These are phyloP conservation scores for Acromyrmex charruanus DNA, from an alignment of 1,140 invertebrate genomes.

Conservation along the genomic window DNA sequence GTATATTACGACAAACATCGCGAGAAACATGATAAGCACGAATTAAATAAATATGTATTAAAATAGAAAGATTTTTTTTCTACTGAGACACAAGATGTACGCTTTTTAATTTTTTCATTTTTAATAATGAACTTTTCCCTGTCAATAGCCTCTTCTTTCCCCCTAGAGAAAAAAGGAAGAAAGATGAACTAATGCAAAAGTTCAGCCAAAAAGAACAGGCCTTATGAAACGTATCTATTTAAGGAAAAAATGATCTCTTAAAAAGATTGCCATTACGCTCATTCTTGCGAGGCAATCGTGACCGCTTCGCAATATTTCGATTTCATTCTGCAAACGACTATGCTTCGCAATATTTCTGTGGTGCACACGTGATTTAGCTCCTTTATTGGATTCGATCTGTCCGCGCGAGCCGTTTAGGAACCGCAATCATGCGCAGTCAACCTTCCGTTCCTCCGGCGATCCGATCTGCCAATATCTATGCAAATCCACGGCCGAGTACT, in stretches of 20 bases:
- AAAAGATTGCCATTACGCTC: background rate
- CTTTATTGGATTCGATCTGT: slow-evolving; percentile 44
- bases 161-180: no score
- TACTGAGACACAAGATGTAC: background rate
- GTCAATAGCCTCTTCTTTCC: no score
- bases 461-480: slow-evolving; percentile 71
- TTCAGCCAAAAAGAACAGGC: no score
- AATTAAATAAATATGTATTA: background rate
- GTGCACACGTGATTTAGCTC: slow-evolving; percentile 21
- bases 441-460: slow-evolving; percentile 34
- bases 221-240: background rate
- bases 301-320: slow-evolving; percentile 4
- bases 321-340: background rate
- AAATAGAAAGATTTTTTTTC: background rate
- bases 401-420: slow-evolving; percentile 34
- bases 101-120: background rate
- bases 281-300: background rate
- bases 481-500: slow-evolving; percentile 70
- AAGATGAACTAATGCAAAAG: no score
- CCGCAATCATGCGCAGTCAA: slow-evolving; percentile 47
- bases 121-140: background rate
- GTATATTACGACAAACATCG: background rate
- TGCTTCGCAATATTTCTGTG: background rate
- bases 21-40: background rate
- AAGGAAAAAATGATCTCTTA: background rate